Evolutionary conservation across 2,888 invertebrate genomes (phyloP).

Genomic region (Lamellibrachia columna): DNA sequence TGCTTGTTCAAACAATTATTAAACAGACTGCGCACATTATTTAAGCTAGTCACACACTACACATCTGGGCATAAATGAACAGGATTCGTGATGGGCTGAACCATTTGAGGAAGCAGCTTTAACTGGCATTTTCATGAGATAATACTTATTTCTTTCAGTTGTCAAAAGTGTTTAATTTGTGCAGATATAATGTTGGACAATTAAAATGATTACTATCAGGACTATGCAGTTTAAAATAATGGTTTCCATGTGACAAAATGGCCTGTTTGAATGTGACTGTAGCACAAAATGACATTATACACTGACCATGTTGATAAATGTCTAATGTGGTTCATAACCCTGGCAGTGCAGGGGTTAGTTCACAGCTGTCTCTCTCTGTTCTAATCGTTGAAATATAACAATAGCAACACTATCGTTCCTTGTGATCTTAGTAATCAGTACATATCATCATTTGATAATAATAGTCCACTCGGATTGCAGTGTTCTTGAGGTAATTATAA

Average conservation of each 20-base stretch:
- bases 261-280: not conserved
- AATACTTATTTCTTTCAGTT: not conserved
- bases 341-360: not conserved
- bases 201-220: too few species aligned
- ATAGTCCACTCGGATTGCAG: not conserved
- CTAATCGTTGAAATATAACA: not conserved
- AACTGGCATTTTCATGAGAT: not conserved
- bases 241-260: not conserved
- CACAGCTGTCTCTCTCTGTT: not conserved
- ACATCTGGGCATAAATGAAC: too few species aligned
- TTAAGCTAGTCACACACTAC: too few species aligned
- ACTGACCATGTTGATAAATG: not conserved
- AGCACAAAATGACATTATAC: too few species aligned
- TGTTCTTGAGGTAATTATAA: conserved; percentile 2
- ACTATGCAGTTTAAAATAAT: not conserved
- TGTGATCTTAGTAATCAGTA: not conserved
- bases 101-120: not conserved
- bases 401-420: not conserved
- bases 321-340: not conserved
- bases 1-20: too few species aligned
- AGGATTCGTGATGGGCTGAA: too few species aligned
- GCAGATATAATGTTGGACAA: too few species aligned
- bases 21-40: too few species aligned
- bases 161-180: too few species aligned
- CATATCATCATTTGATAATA: not conserved